Percentiles rank a stretch among this genome's conserved stretches.
These are phyloP conservation scores for Papilio gigon DNA, from an alignment of 2,888 invertebrate genomes.

Conservation along the genomic window DNA sequence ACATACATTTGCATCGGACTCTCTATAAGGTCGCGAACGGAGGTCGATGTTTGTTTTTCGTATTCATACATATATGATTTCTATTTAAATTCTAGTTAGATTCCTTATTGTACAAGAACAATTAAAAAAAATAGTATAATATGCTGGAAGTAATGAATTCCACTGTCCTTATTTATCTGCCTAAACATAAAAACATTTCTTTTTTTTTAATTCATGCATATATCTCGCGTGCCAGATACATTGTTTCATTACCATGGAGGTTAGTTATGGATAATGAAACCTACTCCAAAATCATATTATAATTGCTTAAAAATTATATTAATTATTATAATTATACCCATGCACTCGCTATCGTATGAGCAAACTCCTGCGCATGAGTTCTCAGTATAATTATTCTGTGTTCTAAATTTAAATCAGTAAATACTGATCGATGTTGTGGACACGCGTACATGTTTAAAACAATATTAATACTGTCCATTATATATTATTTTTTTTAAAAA, in stretches of 20 bases:
- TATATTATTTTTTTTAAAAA: background rate
- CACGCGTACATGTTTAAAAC: background rate
- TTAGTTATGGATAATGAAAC: background rate
- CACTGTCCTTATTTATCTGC: background rate
- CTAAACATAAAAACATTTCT: background rate
- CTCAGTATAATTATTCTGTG: conserved; percentile 19
- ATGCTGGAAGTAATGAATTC: conserved; percentile 4
- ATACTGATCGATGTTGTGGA: background rate
- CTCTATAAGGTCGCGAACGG: conserved; percentile 35
- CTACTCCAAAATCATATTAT: conserved; percentile 23
- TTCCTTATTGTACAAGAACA: background rate
- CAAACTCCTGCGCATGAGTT: conserved; percentile 19
- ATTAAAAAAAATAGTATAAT: too few species aligned
- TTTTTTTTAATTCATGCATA: background rate
- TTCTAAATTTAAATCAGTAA: conserved; percentile 35
- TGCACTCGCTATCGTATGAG: conserved; percentile 18
- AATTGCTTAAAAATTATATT: conserved; percentile 30
- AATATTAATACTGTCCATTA: background rate
- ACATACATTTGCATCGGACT: conserved; percentile 35
- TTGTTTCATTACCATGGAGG: conserved; percentile 28
- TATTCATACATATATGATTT: conserved; percentile 5
- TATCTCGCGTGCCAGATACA: conserved; percentile 19
- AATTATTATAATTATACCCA: conserved; percentile 28
- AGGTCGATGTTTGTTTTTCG: conserved; percentile 38
- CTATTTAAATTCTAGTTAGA: background rate